Percentiles rank a stretch among this genome's conserved stretches.
Conservation (phyloP, 1,140 invertebrate species). For the Aphidius ervi region DNA sequence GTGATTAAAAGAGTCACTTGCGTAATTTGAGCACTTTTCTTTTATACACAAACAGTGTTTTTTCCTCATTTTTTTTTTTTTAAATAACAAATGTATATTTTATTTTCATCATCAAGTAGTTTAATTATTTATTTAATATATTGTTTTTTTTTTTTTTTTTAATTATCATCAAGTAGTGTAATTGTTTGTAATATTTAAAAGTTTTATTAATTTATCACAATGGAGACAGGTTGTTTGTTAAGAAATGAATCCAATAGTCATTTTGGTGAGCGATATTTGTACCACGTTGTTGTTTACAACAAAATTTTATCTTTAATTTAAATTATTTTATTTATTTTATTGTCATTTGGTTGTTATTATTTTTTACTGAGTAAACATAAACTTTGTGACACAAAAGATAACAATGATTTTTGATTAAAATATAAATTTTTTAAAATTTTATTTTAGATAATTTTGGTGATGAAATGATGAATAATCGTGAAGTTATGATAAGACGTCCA, state of each 20-base stretch:
- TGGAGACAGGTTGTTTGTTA: neutral
- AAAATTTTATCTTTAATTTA: neutral
- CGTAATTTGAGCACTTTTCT: too few relatives aligned
- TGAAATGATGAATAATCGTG: constrained; percentile 18
- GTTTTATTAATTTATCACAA: neutral
- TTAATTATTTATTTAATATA: neutral
- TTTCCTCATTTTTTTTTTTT: too few relatives aligned
- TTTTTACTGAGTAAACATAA: neutral
- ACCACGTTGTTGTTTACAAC: neutral
- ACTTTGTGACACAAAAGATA: neutral
- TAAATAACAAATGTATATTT: neutral
- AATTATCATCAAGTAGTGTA: neutral
- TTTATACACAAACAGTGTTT: too few relatives aligned
- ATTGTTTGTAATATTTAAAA: neutral
- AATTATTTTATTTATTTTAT: neutral
- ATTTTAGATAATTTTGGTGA: neutral
- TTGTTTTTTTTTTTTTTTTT: too few relatives aligned
- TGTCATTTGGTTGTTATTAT: neutral
- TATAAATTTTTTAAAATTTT: neutral
- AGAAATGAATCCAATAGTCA: constrained; percentile 2
- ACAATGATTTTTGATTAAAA: neutral
- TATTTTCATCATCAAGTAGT: neutral
- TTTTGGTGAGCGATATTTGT: neutral
- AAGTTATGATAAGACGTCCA: constrained; percentile 15
- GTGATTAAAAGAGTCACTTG: too few relatives aligned